Percentiles rank a stretch among this genome's conserved stretches.
These are phyloP conservation scores for Ernsta delagoae DNA, from an alignment of 2,888 invertebrate species.

Conservation along the genomic window DNA sequence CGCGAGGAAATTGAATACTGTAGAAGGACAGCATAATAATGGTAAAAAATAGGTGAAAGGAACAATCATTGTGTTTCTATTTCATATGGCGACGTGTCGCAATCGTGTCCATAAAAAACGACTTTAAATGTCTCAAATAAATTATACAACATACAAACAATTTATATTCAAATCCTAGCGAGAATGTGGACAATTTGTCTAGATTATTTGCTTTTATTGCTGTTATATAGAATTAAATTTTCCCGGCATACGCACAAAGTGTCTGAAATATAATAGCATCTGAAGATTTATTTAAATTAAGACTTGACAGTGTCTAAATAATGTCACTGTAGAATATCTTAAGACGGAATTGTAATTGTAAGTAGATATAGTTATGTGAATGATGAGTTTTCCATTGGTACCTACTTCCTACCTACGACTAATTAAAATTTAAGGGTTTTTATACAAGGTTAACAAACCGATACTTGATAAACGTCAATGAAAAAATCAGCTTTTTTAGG, in stretches of 20 bases:
- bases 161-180: constrained; percentile 30
- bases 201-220: constrained; percentile 16
- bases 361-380: too few species aligned
- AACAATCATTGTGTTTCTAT: neutral
- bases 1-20: too few species aligned
- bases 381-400: too few species aligned
- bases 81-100: neutral
- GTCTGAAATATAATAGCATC: neutral
- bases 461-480: too few species aligned
- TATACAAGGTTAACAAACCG: too few species aligned
- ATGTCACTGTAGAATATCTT: neutral
- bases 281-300: constrained; percentile 2
- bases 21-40: too few species aligned
- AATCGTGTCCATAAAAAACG: neutral
- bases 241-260: constrained; percentile 4
- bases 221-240: constrained; percentile 11
- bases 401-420: too few species aligned
- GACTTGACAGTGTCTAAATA: neutral
- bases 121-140: constrained; percentile 8
- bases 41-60: too few species aligned
- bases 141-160: constrained; percentile 15
- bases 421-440: too few species aligned
- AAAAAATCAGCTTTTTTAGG: too few species aligned
- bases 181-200: constrained; percentile 30
- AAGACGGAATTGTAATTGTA: neutral